Evolutionary conservation across 2,888 invertebrate genomes (phyloP).

Genomic region (Macropis europaea): DNA sequence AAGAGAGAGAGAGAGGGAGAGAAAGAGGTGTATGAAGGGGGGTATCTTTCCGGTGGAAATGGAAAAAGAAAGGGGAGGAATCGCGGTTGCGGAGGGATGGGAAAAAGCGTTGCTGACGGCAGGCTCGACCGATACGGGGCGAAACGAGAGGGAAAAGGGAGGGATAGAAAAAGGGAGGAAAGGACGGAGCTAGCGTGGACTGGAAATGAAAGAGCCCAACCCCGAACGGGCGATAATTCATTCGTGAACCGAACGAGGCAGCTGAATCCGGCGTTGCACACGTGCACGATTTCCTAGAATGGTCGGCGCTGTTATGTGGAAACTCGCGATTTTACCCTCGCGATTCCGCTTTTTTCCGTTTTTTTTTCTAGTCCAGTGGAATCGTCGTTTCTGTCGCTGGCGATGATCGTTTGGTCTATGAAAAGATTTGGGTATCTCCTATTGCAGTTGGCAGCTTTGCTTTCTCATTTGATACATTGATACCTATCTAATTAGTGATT

Average conservation of each 20-base stretch:
- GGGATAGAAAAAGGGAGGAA: conserved; percentile 63
- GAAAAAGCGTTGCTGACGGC: conserved; percentile 73
- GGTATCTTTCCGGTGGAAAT: conserved; percentile 61
- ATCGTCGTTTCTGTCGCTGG: neutral
- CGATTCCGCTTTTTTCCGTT: neutral
- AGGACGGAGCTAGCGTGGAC: conserved; percentile 73
- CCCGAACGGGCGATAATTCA: conserved; percentile 79
- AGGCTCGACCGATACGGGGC: conserved; percentile 65
- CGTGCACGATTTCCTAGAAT: conserved; percentile 73
- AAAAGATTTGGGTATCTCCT: too few species aligned
- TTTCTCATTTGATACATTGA: too few species aligned
- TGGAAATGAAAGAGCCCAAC: conserved; percentile 79
- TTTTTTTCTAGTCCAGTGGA: too few species aligned
- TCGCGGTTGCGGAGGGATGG: conserved; percentile 56
- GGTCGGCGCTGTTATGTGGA: conserved; percentile 63
- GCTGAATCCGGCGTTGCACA: conserved; percentile 78
- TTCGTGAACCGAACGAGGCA: conserved; percentile 79
- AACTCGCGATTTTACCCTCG: conserved; percentile 45
- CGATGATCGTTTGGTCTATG: neutral
- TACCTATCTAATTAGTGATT: too few species aligned
- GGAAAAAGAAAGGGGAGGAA: conserved; percentile 58
- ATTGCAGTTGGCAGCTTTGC: too few species aligned
- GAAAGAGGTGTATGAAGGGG: neutral
- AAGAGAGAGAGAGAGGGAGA: conserved; percentile 16
- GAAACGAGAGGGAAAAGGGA: conserved; percentile 44